Conservation (phyloP, 2,888 invertebrate species). For the Melinopterus prodromus region DNA sequence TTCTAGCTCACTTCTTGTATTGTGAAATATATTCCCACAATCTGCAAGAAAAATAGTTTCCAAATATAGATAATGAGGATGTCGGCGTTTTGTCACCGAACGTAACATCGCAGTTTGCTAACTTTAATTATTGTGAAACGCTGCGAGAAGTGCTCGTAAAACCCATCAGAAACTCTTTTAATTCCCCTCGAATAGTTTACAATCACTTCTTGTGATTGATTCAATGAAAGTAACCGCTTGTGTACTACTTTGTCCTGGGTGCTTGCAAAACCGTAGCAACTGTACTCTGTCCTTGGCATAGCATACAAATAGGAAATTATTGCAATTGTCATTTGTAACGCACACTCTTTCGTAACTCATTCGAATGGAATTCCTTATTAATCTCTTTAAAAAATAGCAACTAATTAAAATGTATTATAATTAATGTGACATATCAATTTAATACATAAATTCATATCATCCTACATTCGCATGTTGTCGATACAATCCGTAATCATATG, state of each 20-base stretch:
- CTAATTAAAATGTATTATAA: neutral
- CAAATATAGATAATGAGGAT: too few relatives aligned
- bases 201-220: neutral
- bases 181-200: neutral
- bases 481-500: neutral
- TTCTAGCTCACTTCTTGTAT: too few relatives aligned
- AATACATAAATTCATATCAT: neutral
- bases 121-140: neutral
- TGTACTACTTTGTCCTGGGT: neutral
- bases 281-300: neutral
- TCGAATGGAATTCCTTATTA: neutral
- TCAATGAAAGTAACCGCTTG: neutral
- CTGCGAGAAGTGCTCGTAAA: neutral
- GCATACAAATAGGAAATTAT: constrained; percentile 4
- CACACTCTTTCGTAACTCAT: neutral
- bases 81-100: too few relatives aligned
- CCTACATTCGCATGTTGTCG: neutral
- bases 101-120: too few relatives aligned
- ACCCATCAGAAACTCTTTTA: neutral
- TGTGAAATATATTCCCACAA: too few relatives aligned
- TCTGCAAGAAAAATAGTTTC: too few relatives aligned
- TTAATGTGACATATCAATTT: neutral
- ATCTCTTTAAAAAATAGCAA: neutral
- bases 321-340: neutral
- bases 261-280: constrained; percentile 4